Evolutionary conservation across 2,797 vertebrate species (phyloP).

Genomic region (Momotus momota): DNA sequence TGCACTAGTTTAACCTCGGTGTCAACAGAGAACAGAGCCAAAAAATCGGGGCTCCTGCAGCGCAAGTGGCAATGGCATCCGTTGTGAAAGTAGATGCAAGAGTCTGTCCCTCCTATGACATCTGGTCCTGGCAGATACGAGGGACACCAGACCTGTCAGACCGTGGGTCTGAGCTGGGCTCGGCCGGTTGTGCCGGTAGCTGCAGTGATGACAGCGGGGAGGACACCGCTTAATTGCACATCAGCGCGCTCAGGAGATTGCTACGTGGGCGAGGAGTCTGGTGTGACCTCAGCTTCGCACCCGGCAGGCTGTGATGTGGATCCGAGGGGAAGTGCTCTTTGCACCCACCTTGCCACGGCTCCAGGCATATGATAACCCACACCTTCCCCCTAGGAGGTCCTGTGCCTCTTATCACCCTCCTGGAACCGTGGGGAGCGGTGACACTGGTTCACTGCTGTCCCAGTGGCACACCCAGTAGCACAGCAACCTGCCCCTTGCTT

Average conservation of each 20-base stretch:
- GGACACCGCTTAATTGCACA: neutral
- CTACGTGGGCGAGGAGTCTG: neutral
- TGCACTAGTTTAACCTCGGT: neutral
- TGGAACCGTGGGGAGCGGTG: neutral
- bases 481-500: rapidly evolving
- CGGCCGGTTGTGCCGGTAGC: neutral
- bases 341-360: neutral
- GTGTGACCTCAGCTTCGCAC: neutral
- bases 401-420: neutral
- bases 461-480: neutral
- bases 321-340: neutral
- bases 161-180: neutral
- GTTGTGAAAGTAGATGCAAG: neutral
- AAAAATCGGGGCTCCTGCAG: rapidly evolving
- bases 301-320: neutral
- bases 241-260: neutral
- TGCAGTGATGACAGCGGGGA: neutral
- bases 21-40: neutral
- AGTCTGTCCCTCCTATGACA: neutral
- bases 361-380: neutral
- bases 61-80: rapidly evolving
- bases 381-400: neutral
- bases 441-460: neutral
- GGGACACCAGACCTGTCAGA: neutral
- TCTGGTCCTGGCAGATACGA: neutral